A percentile compares a stretch with the other conserved stretches of the same genome.
These are phyloP conservation scores for Elachura formosa DNA, from an alignment of 2,113 vertebrate species.

Conservation along the genomic window DNA sequence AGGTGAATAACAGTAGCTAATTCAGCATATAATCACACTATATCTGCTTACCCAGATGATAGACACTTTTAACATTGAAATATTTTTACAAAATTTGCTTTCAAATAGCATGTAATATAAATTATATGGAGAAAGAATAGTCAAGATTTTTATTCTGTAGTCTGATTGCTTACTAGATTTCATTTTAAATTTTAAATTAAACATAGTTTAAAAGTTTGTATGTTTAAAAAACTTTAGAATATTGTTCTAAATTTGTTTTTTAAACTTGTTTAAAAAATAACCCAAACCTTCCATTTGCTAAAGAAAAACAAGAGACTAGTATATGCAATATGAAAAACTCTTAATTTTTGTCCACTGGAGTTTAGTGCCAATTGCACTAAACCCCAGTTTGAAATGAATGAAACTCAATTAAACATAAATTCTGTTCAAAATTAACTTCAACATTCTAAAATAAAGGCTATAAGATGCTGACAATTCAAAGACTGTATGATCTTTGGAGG, in stretches of 20 bases:
- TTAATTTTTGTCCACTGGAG: not conserved
- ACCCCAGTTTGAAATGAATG: not conserved
- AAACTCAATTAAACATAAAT: not conserved
- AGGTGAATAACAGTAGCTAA: not conserved
- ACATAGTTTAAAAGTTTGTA: not conserved
- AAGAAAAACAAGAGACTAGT: not conserved
- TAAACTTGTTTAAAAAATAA: not conserved
- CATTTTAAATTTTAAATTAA: not conserved
- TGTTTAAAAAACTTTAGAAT: not conserved
- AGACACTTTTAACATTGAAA: not conserved
- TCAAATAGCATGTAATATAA: not conserved
- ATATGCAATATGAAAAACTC: not conserved
- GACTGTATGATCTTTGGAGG: not conserved
- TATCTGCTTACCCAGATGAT: not conserved
- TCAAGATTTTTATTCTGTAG: not conserved
- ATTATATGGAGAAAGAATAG: not conserved
- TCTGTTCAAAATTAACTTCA: not conserved
- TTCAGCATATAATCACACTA: not conserved
- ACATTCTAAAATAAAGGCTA: not conserved
- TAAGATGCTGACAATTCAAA: not conserved
- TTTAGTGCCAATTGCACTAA: not conserved
- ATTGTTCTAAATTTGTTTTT: not conserved
- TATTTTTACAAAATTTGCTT: not conserved
- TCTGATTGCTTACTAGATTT: not conserved
- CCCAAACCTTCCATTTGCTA: rapidly evolving